These are phyloP conservation scores for Smittia aterrima DNA, from an alignment of 2,888 invertebrate genomes.

Conservation along the genomic window DNA sequence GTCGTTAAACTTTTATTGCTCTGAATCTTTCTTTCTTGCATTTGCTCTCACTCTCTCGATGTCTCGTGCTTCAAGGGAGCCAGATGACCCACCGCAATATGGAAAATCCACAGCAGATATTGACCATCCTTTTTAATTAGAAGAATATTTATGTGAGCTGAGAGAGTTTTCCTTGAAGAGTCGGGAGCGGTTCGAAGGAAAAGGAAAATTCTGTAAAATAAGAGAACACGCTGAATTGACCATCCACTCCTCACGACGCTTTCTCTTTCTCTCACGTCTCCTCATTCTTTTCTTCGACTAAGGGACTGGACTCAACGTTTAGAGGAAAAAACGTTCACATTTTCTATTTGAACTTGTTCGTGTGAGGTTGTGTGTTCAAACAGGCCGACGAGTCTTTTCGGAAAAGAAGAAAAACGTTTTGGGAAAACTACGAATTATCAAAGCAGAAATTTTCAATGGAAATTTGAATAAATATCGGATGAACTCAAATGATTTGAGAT, in stretches of 20 bases:
- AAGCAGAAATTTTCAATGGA: too few species aligned
- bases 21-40: neutral
- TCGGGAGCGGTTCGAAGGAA: too few species aligned
- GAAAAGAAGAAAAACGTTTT: neutral
- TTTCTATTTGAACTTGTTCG: constrained; percentile 35
- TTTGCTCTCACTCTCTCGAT: neutral
- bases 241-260: neutral
- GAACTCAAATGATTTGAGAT: too few species aligned
- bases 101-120: neutral
- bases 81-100: neutral
- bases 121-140: too few species aligned
- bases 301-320: constrained; percentile 11
- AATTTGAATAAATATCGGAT: too few species aligned
- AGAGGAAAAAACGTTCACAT: constrained; percentile 15
- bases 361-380: constrained; percentile 16
- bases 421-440: too few species aligned
- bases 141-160: too few species aligned
- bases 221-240: neutral
- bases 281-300: constrained; percentile 2
- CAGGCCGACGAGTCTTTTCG: neutral
- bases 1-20: neutral
- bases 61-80: neutral
- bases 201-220: too few species aligned
- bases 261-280: constrained; percentile 9
- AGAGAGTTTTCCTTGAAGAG: too few species aligned